phyloP scores from a whole-genome alignment of 2,797 vertebrate species.

The Malurus splendens region DNA sequence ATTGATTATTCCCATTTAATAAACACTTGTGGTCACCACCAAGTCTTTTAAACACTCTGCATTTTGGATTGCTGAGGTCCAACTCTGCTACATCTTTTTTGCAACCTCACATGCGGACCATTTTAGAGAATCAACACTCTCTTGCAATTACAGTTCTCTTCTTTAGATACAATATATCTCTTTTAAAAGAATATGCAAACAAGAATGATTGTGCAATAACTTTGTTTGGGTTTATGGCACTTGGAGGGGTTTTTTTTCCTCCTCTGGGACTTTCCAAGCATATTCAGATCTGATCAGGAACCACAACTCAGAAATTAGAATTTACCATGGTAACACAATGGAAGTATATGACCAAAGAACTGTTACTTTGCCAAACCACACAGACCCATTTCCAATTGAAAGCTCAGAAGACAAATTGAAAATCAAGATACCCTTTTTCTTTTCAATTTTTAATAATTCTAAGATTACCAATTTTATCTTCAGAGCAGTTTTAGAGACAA shows the following conservation, averaged over 20 bases:
- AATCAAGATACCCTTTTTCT: neutral
- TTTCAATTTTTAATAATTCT: neutral
- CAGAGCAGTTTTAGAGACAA: neutral
- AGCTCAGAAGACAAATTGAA: neutral
- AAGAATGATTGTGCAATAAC: neutral
- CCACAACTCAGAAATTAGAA: neutral
- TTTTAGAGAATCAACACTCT: neutral
- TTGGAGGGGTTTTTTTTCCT: neutral
- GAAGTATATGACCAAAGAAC: neutral
- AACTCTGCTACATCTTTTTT: neutral
- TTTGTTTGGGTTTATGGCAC: neutral
- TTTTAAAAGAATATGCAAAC: neutral
- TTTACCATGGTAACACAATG: neutral
- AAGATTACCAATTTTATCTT: neutral
- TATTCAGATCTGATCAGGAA: neutral
- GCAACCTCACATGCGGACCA: neutral
- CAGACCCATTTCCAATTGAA: neutral
- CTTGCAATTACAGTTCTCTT: neutral
- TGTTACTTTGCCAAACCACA: neutral
- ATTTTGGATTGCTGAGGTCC: neutral
- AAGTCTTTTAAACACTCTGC: neutral
- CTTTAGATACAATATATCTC: neutral
- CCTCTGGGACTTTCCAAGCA: neutral
- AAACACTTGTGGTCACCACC: neutral
- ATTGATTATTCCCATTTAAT: neutral